Base-by-base conservation (phyloP, 2,888 invertebrate species). In the Leptopilina syphax region DNA sequence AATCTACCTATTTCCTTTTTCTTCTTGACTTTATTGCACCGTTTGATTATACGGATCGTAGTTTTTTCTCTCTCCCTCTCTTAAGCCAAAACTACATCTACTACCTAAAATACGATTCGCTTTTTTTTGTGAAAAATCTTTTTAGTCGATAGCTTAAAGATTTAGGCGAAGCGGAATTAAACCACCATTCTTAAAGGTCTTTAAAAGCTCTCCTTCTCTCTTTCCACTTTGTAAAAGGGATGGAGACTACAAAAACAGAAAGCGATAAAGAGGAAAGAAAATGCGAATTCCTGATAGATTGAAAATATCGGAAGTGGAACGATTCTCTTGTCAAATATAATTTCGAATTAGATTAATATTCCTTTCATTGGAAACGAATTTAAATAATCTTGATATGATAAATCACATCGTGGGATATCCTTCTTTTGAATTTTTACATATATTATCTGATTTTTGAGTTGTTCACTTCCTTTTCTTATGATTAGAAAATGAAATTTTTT, bases 141-240 rank as follows among this genome's bases (percentile, higher is more conserved):
- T 86, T 83, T 80, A 83, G 81, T 86, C 83, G 83, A 86, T 85
- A 76, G 84, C 82, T 83, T 82, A 83, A 84, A 84, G 86, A 86
- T 86, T 86, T 85, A 86, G 85, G 84, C 84, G 86, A 85, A 83
- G 83, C 85, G 82, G 81, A 84, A 83, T 63, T 65, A 65, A 76
- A 86, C 81, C 80, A 70, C 78, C 67, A 76, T 70, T 57, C 80
- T 76, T 85, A 79, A 82, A 80, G 84, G 82, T 85, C 86, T 84
- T 86, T 86, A 86, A 86, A 86, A 86, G 86, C 86, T 83, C 80
- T 83, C 80, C 34, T 34, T 34, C 34, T 34, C 34, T 34, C 34
- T 34, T 34, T 80, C 81, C 82, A 80, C 81, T 67, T 70, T 76
- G 78, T 47, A 50, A 9, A 34, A 47, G 3, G 76, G 65, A 44